Evolutionary conservation across 64 coral and sea anemone species (phyloP), one percentile per base, ranked within the genome.

Genomic region (Montipora foliosa): DNA sequence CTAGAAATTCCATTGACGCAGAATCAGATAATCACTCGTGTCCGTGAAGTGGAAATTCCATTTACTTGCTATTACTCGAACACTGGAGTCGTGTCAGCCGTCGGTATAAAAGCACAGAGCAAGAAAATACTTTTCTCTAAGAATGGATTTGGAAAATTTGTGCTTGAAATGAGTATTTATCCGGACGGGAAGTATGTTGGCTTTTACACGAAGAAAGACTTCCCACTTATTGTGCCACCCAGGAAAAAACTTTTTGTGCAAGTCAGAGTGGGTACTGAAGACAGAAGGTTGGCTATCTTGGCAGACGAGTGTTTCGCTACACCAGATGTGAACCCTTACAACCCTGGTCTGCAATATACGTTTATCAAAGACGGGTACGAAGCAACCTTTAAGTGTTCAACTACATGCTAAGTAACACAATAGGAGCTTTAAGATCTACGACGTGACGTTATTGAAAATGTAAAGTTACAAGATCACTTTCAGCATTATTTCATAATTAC

Each of bases 51-150:
- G 21, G 70, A 80, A 62, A 95, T 95, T 52, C 88, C 93, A 25
- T 95, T 95, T 73, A 81, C 55, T 25, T 95, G 93, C 37, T 76
- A 83, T 8, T 90, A 84, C 67, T 95, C 83, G n/a, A 82, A 83
- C 76, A 90, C 48, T n/a, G 83, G 76, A 47, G 47, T 77, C 15
- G 93, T 95, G 24, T 90, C 93, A 16, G 58, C 83, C 47, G 79
- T 79, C 10, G 82, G 82, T 19, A 60, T 86, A 5, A 4, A 47
- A 78, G 69, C 66, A 19, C 90, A 77, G 62, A 94, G 57, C 87
- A 83, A 90, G 61, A 90, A 90, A 66, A 86, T 86, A 64, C 67
- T 86, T 71, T 52, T 86, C 64, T 86, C 82, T 59, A 29, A 50
- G 64, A 86, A 71, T 48, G 66, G 82, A 86, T 71, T 49, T 13